Evolutionary conservation across 2,888 invertebrate genomes (phyloP).

Genomic region (Loripinus fragilis): DNA sequence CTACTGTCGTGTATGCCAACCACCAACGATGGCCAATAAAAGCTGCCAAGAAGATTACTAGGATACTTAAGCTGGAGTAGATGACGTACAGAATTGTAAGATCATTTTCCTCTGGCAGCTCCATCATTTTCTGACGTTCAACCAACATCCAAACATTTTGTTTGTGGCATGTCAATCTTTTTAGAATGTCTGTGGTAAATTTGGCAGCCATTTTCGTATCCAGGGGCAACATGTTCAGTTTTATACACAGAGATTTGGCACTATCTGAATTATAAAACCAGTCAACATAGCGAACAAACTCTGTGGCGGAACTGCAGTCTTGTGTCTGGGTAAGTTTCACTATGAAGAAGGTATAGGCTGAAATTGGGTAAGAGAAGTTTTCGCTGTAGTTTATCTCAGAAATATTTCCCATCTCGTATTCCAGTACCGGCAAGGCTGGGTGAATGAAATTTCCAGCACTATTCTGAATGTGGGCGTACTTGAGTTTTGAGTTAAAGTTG

Average conservation of each 20-base stretch:
- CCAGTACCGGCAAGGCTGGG: slow-evolving; percentile 59
- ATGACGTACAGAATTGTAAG: slow-evolving; percentile 64
- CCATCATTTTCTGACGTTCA: slow-evolving; percentile 56
- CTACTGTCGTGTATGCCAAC: slow-evolving; percentile 65
- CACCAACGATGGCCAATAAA: slow-evolving; percentile 63
- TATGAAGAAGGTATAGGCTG: slow-evolving; percentile 78
- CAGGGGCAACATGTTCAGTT: slow-evolving; percentile 69
- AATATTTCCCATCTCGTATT: slow-evolving; percentile 68
- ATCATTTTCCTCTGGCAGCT: slow-evolving; percentile 56
- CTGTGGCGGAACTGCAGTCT: slow-evolving; percentile 72
- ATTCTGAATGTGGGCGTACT: slow-evolving; percentile 69
- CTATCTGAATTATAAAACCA: slow-evolving; percentile 69
- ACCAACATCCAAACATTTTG: slow-evolving; percentile 65
- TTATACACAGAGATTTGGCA: slow-evolving; percentile 53
- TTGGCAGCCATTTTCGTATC: slow-evolving; percentile 46
- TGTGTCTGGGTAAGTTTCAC: slow-evolving; percentile 58
- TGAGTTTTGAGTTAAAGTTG: slow-evolving; percentile 51
- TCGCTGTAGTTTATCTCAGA: slow-evolving; percentile 55
- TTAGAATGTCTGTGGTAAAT: slow-evolving; percentile 62
- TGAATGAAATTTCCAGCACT: slow-evolving; percentile 56
- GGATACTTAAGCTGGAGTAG: slow-evolving; percentile 55
- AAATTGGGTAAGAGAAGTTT: slow-evolving; percentile 72
- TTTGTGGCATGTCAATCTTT: slow-evolving; percentile 69
- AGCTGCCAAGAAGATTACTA: slow-evolving; percentile 51
- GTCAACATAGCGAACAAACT: slow-evolving; percentile 76